phyloP scores from a whole-genome alignment of 2,888 invertebrate genomes.

The Tetranychus truncatus region DNA sequence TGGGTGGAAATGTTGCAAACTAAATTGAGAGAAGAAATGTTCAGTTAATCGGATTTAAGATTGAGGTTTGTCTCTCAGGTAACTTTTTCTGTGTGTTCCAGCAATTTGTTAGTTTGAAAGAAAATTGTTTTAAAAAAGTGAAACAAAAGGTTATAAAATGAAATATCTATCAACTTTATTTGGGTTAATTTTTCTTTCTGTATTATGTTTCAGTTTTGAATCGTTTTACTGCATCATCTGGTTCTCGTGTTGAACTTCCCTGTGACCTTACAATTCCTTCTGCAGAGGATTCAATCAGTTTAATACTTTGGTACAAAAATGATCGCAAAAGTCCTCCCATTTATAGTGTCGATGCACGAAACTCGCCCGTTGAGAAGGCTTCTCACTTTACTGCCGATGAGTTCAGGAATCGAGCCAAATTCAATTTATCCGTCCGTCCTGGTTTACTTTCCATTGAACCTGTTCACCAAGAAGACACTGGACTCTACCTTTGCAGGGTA shows the following conservation, averaged over 20 bases:
- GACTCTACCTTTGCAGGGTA: slow-evolving; percentile 13
- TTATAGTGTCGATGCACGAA: slow-evolving; percentile 12
- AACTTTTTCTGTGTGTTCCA: no score
- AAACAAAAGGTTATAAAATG: not conserved
- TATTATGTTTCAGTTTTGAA: slow-evolving; percentile 6
- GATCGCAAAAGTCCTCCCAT: slow-evolving; percentile 13
- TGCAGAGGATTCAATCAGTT: slow-evolving; percentile 8
- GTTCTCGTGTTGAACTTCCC: slow-evolving; percentile 9
- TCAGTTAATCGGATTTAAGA: no score
- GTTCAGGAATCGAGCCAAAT: slow-evolving; percentile 10
- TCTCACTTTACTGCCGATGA: slow-evolving; percentile 3
- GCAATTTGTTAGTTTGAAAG: no score
- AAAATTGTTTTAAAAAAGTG: no score
- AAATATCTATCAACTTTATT: not conserved
- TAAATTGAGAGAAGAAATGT: no score
- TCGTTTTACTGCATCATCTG: not conserved
- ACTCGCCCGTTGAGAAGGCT: slow-evolving; percentile 1
- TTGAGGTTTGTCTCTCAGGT: no score
- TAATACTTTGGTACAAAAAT: slow-evolving; percentile 14
- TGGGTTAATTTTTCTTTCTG: not conserved
- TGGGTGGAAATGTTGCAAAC: no score
- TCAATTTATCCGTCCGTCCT: slow-evolving; percentile 9
- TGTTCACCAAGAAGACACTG: not conserved
- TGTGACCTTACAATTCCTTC: slow-evolving; percentile 10
- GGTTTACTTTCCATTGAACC: slow-evolving; percentile 6